Conservation (phyloP, 2,113 vertebrate genomes). For the Poicephalus gulielmi region DNA sequence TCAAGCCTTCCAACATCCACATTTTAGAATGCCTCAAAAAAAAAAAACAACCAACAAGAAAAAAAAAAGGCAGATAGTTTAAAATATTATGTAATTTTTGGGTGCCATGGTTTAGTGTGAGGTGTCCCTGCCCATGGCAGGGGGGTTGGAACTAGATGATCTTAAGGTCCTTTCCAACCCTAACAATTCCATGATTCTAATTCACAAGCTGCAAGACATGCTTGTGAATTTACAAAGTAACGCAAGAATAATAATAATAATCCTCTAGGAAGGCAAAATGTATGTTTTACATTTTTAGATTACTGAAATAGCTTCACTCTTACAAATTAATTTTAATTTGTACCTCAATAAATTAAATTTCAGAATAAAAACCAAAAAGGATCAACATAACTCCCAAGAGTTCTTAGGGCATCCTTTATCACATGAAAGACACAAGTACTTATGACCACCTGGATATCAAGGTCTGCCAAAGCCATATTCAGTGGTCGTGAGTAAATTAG, state of each 20-base stretch:
- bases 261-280: neutral
- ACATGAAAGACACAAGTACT: neutral
- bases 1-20: neutral
- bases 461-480: neutral
- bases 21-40: neutral
- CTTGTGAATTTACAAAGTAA: conserved; percentile 45
- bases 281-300: neutral
- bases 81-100: conserved; percentile 15
- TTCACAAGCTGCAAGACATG: neutral
- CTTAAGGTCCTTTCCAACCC: no score
- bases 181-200: no score
- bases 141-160: no score
- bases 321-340: neutral
- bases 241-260: neutral
- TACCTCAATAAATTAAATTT: neutral
- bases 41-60: neutral
- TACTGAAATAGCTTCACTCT: neutral
- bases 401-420: neutral
- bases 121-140: no score
- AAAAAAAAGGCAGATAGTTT: conserved; percentile 41
- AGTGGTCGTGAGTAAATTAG: neutral
- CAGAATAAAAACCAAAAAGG: neutral
- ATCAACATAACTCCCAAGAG: neutral
- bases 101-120: no score
- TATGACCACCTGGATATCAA: neutral